Conservation (phyloP, 2,797 vertebrate genomes). For the Malurus leucopterus region DNA sequence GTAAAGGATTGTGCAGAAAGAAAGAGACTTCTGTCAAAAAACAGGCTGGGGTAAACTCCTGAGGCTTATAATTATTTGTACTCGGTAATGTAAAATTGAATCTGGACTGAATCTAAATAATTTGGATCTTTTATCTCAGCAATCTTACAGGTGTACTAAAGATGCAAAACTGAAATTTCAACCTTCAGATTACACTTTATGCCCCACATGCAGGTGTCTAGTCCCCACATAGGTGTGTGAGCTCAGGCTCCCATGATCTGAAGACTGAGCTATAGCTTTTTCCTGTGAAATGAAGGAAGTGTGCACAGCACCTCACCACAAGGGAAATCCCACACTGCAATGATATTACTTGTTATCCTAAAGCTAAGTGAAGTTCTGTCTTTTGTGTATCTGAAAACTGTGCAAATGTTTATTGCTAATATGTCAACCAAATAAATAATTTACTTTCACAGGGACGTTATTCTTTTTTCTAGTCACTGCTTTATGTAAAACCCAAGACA, state of each 20-base stretch:
- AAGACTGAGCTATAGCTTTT: background rate
- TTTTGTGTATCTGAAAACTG: background rate
- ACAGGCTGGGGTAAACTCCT: background rate
- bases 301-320: background rate
- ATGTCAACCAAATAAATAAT: background rate
- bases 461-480: constrained; percentile 1
- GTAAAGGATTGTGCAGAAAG: background rate
- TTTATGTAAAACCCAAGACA: background rate
- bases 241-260: background rate
- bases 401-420: background rate
- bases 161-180: background rate
- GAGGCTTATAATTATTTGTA: background rate
- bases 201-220: background rate
- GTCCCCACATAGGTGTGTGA: background rate
- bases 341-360: background rate
- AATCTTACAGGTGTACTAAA: background rate
- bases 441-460: background rate
- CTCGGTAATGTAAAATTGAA: background rate
- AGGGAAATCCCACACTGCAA: background rate
- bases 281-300: background rate
- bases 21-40: background rate
- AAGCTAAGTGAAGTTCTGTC: background rate
- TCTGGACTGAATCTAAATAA: background rate
- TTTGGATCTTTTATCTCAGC: background rate
- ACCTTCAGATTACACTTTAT: background rate